A percentile compares a stretch with the other conserved stretches of the same genome.
Conservation (phyloP, 2,113 vertebrate genomes). For the Chlamydotis undulata region DNA sequence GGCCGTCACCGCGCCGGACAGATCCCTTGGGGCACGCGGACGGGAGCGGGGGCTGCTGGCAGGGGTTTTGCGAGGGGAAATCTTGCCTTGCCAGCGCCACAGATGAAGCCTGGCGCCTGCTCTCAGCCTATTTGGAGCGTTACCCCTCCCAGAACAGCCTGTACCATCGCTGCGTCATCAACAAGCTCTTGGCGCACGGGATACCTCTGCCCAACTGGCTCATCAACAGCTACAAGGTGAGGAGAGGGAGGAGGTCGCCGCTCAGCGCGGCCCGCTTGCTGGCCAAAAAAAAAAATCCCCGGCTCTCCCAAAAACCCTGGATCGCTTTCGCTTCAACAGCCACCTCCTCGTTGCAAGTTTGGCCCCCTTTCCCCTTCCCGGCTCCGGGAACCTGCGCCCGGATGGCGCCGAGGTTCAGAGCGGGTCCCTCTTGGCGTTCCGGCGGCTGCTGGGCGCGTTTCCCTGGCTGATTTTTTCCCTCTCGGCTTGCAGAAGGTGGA, state of each 20-base stretch:
- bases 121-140: constrained; percentile 86
- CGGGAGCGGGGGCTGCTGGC: not conserved
- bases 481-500: constrained; percentile 80
- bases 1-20: accelerated
- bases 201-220: constrained; percentile 93
- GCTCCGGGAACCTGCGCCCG: accelerated
- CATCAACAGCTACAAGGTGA: constrained; percentile 90
- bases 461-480: not conserved
- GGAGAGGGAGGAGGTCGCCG: not conserved
- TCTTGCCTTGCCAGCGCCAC: constrained; percentile 79
- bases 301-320: accelerated
- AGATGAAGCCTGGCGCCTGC: constrained; percentile 93
- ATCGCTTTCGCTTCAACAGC: accelerated
- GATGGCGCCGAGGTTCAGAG: accelerated
- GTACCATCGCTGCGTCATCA: constrained; percentile 89
- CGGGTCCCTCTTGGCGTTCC: accelerated
- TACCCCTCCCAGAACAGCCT: constrained; percentile 82
- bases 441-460: accelerated
- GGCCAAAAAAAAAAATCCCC: not conserved
- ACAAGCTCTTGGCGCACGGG: constrained; percentile 89
- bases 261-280: not conserved
- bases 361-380: not conserved
- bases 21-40: not conserved
- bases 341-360: not conserved
- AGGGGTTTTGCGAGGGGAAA: not conserved